Evolutionary conservation across 2,888 invertebrate species (phyloP), one percentile per base, ranked within the genome.

Genomic region (Mellilla xanthometata): DNA sequence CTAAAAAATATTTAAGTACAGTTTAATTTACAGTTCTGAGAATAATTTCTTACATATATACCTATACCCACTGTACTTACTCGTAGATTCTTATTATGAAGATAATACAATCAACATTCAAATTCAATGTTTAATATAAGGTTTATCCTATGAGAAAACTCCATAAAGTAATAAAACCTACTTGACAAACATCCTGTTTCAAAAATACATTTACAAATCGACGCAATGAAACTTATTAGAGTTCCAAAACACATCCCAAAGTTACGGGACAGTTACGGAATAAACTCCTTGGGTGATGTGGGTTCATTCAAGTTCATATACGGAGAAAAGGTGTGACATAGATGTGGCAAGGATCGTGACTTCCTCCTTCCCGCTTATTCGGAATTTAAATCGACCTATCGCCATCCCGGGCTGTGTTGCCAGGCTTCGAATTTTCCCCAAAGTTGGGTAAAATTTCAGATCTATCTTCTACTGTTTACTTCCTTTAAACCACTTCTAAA

Each of bases 301-400:
- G 68, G 87, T 84, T 87, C 87, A 88, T 62, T 75, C 69, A 80
- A 80, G 85, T 86, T 87, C 83, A 81, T 66, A 73, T 78, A 80
- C 80, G 79, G 86, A 87, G 88, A 88, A 83, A 85, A 86, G 79
- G 81, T 84, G 83, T 86, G 80, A 77, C 83, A 85, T 83, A 86
- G 80, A 85, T 81, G 81, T 72, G 69, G 62, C 70, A 68, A 61
- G 65, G 56, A 70, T 71, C 84, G 83, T 82, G 86, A 87, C 88
- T 88, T 88, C 88, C 88, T 87, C 84, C 82, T 86, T 86, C 87
- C 86, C 77, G 80, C 88, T 84, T 83, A 83, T 84, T 75, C 86
- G 76, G 87, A 88, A 88, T 88, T 87, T 87, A 84, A 88, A 88
- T 85, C 74, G 80, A 74, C 80, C 81, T 72, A 81, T 81, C 72